A percentile compares a stretch with the other conserved stretches of the same genome.
Evolutionary conservation across 2,797 vertebrate species (phyloP).

Genomic region (Coranthus polyacanthus): DNA sequence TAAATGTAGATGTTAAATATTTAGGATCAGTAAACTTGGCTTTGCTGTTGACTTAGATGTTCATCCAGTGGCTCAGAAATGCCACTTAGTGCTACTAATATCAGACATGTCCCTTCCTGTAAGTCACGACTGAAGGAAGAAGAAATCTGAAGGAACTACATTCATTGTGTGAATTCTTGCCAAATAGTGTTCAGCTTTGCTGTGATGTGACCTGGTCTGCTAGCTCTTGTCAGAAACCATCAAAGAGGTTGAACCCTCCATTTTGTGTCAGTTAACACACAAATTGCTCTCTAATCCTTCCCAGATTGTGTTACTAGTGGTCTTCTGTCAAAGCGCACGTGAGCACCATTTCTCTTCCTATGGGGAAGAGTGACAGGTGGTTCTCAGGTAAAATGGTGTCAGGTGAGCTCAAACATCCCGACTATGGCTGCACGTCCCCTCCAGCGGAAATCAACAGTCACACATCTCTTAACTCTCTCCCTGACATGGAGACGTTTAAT

Average conservation of each 20-base stretch:
- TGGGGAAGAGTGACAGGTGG: conserved; percentile 59
- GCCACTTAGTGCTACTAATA: not conserved
- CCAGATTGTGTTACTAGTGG: conserved; percentile 72
- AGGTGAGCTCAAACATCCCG: conserved; percentile 68
- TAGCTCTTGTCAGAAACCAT: conserved; percentile 46
- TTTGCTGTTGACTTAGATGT: not conserved
- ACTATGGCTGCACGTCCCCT: conserved; percentile 38
- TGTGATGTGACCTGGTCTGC: conserved; percentile 17
- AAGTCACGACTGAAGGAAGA: too few species aligned
- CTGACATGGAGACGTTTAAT: conserved; percentile 69
- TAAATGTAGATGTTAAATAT: not conserved
- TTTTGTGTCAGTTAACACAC: conserved; percentile 73
- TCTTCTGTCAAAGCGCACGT: conserved; percentile 75
- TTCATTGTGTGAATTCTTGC: too few species aligned
- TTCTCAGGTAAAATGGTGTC: conserved; percentile 70
- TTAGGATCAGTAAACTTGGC: conserved; percentile 11
- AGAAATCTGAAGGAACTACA: too few species aligned
- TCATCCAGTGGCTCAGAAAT: not conserved
- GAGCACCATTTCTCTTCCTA: conserved; percentile 64
- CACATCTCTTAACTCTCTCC: conserved; percentile 35
- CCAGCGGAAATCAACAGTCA: conserved; percentile 34
- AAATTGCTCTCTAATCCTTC: conserved; percentile 79
- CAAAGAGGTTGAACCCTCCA: conserved; percentile 36
- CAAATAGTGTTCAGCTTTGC: not conserved
- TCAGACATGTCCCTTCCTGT: not conserved